phyloP scores from a whole-genome alignment of 2,888 invertebrate species.

The Dicyrtoma fusca region DNA sequence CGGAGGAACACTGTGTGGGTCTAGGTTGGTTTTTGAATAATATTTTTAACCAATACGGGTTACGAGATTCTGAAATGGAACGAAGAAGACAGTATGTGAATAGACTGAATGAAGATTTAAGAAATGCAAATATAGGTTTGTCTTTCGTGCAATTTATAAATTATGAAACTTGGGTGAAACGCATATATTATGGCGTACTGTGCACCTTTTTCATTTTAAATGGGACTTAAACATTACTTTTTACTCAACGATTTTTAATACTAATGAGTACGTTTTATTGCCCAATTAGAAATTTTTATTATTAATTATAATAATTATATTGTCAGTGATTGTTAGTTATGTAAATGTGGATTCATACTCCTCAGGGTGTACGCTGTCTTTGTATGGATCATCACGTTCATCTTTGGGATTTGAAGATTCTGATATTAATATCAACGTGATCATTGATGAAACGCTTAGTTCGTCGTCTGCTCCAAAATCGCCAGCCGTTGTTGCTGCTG shows the following conservation, averaged over 20 bases:
- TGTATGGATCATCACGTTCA: slow-evolving; percentile 61
- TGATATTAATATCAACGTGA: slow-evolving; percentile 60
- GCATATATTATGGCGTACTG: too few relatives aligned
- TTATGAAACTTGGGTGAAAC: too few relatives aligned
- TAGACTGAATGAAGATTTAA: slow-evolving; percentile 53
- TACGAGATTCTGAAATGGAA: slow-evolving; percentile 57
- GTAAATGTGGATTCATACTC: too few relatives aligned
- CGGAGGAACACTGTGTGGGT: slow-evolving; percentile 57
- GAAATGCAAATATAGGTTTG: slow-evolving; percentile 35
- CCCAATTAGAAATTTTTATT: background rate
- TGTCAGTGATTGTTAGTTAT: background rate
- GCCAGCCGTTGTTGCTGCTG: slow-evolving; percentile 8
- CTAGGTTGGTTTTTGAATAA: slow-evolving; percentile 57
- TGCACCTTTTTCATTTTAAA: too few relatives aligned
- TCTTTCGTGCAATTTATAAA: background rate
- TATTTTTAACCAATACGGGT: slow-evolving; percentile 56
- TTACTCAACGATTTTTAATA: background rate
- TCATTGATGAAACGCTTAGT: background rate
- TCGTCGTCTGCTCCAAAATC: background rate
- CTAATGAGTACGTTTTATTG: too few relatives aligned
- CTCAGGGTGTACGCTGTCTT: slow-evolving; percentile 56
- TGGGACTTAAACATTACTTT: too few relatives aligned
- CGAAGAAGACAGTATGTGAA: slow-evolving; percentile 55
- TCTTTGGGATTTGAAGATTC: slow-evolving; percentile 60
- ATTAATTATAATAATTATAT: slow-evolving; percentile 7